Evolutionary conservation across 2,888 invertebrate species (phyloP).

Genomic region (Drosophila quasianomalipes): DNA sequence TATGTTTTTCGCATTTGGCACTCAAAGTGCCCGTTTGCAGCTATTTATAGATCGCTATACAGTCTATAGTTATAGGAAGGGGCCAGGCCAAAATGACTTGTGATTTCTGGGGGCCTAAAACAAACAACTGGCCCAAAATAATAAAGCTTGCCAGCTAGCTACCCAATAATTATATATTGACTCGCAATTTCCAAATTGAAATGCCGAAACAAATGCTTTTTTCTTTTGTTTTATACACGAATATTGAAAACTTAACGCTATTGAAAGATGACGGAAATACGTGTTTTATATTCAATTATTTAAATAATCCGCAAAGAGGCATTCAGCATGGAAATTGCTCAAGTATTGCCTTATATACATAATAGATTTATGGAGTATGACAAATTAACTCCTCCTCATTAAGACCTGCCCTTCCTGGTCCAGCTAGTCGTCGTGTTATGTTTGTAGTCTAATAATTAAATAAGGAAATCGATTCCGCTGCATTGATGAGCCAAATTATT

Average conservation of each 20-base stretch:
- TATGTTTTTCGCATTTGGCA: constrained; percentile 54
- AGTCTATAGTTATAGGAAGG: constrained; percentile 6
- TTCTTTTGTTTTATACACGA: not conserved
- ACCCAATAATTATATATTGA: constrained; percentile 11
- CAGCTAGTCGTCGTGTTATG: not conserved
- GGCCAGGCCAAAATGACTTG: constrained; percentile 42
- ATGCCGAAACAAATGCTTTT: not conserved
- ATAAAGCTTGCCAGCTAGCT: not conserved
- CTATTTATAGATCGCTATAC: constrained; percentile 46
- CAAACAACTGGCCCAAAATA: constrained; percentile 4
- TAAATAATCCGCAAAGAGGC: not conserved
- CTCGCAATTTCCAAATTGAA: constrained; percentile 12
- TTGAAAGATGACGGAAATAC: not conserved
- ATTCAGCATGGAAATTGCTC: not conserved
- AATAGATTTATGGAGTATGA: not conserved
- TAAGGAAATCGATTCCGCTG: not conserved
- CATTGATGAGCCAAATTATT: not conserved
- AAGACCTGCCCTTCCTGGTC: not conserved
- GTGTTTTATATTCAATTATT: not conserved
- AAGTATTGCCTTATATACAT: too few species aligned
- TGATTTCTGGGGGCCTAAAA: constrained; percentile 6
- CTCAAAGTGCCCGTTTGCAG: constrained; percentile 30
- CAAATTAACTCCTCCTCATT: not conserved
- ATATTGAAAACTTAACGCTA: not conserved
- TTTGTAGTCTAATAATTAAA: not conserved